phyloP scores from a whole-genome alignment of 2,797 vertebrate species.

The Benthosema pterotum region DNA sequence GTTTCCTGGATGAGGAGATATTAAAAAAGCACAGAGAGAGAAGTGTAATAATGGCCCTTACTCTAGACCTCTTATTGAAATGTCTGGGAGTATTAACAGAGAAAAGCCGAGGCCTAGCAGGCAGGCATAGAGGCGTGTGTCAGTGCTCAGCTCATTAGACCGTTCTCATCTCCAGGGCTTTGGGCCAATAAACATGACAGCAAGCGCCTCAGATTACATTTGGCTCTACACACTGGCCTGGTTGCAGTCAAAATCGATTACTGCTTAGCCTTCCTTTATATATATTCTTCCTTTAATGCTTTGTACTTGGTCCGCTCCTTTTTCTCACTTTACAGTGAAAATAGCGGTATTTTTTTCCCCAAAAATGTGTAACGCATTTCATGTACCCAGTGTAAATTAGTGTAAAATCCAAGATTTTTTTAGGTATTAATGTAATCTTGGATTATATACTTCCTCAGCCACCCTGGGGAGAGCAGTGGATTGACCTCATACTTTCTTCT shows the following conservation, averaged over 20 bases:
- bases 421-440: too few relatives aligned
- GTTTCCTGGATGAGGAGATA: constrained; percentile 70
- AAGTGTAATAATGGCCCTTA: constrained; percentile 78
- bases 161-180: constrained; percentile 78
- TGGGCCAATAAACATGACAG: constrained; percentile 86
- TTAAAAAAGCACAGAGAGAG: constrained; percentile 77
- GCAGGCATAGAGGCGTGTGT: constrained; percentile 51
- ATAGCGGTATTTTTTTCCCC: too few relatives aligned
- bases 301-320: too few relatives aligned
- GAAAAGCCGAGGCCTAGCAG: constrained; percentile 77
- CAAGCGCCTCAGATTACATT: constrained; percentile 86
- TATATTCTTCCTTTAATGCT: too few relatives aligned
- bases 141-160: constrained; percentile 76
- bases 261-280: constrained; percentile 60
- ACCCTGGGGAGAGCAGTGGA: too few relatives aligned
- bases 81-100: constrained; percentile 78
- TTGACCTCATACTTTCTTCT: too few relatives aligned
- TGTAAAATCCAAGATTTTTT: too few relatives aligned
- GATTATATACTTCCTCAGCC: too few relatives aligned
- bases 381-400: too few relatives aligned
- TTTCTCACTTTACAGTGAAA: too few relatives aligned
- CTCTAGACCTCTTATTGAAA: constrained; percentile 79
- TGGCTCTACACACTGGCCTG: constrained; percentile 56
- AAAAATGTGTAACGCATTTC: too few relatives aligned
- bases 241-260: constrained; percentile 76